These are phyloP conservation scores for Xenus cinereus DNA, from an alignment of 2,113 vertebrate genomes.

Conservation along the genomic window DNA sequence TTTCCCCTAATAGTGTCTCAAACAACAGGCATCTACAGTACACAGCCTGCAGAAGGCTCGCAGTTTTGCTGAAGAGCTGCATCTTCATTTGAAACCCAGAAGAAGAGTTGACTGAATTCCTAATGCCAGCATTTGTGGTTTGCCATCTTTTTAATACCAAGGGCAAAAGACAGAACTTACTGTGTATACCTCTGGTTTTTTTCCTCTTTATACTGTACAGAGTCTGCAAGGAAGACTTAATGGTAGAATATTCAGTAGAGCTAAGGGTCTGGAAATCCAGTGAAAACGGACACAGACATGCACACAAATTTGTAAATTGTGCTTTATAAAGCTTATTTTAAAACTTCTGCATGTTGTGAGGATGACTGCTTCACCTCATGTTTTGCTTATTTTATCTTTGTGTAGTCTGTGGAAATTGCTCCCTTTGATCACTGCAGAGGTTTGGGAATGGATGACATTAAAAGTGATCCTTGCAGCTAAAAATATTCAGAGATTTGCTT, in stretches of 20 bases:
- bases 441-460: constrained; percentile 55
- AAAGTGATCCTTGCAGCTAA: constrained; percentile 60
- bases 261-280: constrained; percentile 37
- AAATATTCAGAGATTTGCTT: constrained; percentile 37
- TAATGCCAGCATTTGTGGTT: constrained; percentile 71
- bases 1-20: constrained; percentile 20
- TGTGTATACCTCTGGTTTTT: constrained; percentile 75
- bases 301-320: constrained; percentile 27
- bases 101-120: constrained; percentile 65
- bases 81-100: constrained; percentile 58
- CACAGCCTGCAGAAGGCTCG: constrained; percentile 46
- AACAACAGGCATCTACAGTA: constrained; percentile 28
- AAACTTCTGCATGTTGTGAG: constrained; percentile 55
- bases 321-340: constrained; percentile 63
- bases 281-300: constrained; percentile 26
- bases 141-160: constrained; percentile 73
- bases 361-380: constrained; percentile 54
- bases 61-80: constrained; percentile 64
- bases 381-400: constrained; percentile 62
- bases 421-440: constrained; percentile 64
- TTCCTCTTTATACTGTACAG: constrained; percentile 71
- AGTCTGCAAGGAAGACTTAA: constrained; percentile 61
- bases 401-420: constrained; percentile 49
- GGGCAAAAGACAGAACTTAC: constrained; percentile 63
- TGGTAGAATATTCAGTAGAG: constrained; percentile 19